Conservation (phyloP, 2,888 invertebrate species). For the Escarpia spicata region DNA sequence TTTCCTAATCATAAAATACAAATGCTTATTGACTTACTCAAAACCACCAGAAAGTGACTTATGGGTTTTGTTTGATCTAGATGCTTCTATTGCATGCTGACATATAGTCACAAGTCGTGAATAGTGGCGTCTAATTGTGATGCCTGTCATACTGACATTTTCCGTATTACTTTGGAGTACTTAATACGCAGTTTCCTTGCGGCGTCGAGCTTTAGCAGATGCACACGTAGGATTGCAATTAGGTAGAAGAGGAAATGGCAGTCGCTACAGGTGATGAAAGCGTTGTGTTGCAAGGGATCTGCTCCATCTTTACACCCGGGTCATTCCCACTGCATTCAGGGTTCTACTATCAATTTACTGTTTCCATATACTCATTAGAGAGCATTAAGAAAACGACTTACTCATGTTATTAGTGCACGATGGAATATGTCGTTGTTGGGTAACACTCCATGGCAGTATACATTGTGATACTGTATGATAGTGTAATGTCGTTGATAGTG, state of each 20-base stretch:
- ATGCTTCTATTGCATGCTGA: neutral
- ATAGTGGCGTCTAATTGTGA: neutral
- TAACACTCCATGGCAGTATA: too few species aligned
- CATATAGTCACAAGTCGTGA: neutral
- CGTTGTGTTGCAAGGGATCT: neutral
- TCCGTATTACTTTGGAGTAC: neutral
- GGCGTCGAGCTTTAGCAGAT: neutral
- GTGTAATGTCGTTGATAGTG: too few species aligned
- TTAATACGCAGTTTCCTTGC: neutral
- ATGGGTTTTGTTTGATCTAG: too few species aligned
- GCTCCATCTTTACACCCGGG: neutral
- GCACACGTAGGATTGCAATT: neutral
- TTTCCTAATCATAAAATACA: too few species aligned
- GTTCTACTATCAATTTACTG: neutral
- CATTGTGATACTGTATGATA: too few species aligned
- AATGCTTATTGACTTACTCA: too few species aligned
- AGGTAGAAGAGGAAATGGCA: neutral
- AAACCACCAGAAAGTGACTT: too few species aligned
- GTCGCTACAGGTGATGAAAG: neutral
- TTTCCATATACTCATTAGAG: neutral
- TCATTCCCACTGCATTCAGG: neutral
- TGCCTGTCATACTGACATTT: neutral
- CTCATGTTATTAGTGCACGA: too few species aligned
- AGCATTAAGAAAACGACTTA: too few species aligned
- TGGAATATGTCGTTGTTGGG: too few species aligned